Percentiles rank a stretch among this genome's conserved stretches.
These are phyloP conservation scores for Andrena dorsata DNA, from an alignment of 2,888 invertebrate genomes.

Conservation along the genomic window DNA sequence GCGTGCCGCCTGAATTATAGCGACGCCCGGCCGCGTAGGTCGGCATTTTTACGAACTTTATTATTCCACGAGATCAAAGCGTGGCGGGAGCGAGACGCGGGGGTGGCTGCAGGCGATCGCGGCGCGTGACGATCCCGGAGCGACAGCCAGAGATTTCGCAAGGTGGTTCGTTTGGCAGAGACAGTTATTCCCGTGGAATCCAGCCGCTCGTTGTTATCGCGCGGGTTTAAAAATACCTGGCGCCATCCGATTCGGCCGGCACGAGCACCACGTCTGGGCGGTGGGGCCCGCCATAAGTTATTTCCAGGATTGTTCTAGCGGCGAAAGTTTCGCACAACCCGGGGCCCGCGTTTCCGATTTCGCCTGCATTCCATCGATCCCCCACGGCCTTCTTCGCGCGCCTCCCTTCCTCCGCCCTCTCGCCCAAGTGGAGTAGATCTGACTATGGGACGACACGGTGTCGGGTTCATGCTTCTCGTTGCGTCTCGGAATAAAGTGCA, in stretches of 20 bases:
- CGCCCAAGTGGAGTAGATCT: background rate
- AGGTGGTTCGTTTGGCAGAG: slow-evolving; percentile 60
- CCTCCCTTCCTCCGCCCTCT: background rate
- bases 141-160: slow-evolving; percentile 62
- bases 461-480: background rate
- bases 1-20: slow-evolving; percentile 33
- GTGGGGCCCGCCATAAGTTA: slow-evolving; percentile 44
- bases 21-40: slow-evolving; percentile 23
- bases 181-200: slow-evolving; percentile 67
- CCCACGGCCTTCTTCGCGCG: background rate
- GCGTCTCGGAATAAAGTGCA: background rate
- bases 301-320: slow-evolving; percentile 54
- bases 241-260: slow-evolving; percentile 65
- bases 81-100: slow-evolving; percentile 36
- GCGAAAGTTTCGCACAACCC: slow-evolving; percentile 49
- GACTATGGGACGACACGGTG: background rate
- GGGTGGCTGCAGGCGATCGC: slow-evolving; percentile 44
- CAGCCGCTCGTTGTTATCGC: slow-evolving; percentile 67
- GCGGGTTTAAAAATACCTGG: slow-evolving; percentile 73
- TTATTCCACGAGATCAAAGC: background rate
- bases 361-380: slow-evolving; percentile 25
- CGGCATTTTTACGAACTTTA: slow-evolving; percentile 20
- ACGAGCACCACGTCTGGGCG: slow-evolving; percentile 45
- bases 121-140: slow-evolving; percentile 42
- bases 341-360: slow-evolving; percentile 31